These are phyloP conservation scores for Leucophenga maculata DNA, from an alignment of 2,888 invertebrate species.

Conservation along the genomic window DNA sequence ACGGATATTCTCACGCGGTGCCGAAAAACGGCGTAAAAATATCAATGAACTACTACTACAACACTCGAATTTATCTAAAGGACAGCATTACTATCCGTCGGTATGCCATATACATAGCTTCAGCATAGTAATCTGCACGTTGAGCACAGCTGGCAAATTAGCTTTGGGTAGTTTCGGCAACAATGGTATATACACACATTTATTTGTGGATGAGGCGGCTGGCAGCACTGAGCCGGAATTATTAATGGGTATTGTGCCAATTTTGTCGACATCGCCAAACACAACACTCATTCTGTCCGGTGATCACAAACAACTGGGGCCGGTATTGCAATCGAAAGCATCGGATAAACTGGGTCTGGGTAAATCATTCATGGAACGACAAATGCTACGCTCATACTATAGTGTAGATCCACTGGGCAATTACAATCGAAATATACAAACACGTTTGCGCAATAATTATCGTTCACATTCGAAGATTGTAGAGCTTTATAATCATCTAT, in stretches of 20 bases:
- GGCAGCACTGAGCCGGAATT: conserved; percentile 81
- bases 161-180: conserved; percentile 71
- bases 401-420: conserved; percentile 47
- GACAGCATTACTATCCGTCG: conserved; percentile 68
- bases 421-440: conserved; percentile 77
- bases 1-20: conserved; percentile 72
- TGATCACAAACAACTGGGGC: too few species aligned
- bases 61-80: conserved; percentile 71
- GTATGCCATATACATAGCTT: conserved; percentile 74
- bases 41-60: conserved; percentile 68
- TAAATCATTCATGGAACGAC: conserved; percentile 79
- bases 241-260: conserved; percentile 75
- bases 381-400: conserved; percentile 75
- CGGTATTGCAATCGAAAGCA: conserved; percentile 73
- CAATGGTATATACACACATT: conserved; percentile 75
- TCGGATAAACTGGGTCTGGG: conserved; percentile 61
- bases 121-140: conserved; percentile 78
- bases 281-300: conserved; percentile 78
- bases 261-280: conserved; percentile 51
- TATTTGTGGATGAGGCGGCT: conserved; percentile 85
- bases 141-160: conserved; percentile 74
- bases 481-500: conserved; percentile 79
- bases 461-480: conserved; percentile 81
- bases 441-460: conserved; percentile 83
- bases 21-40: conserved; percentile 68